Conservation (phyloP, 2,113 vertebrate species). For the Erinaceus europaeus region DNA sequence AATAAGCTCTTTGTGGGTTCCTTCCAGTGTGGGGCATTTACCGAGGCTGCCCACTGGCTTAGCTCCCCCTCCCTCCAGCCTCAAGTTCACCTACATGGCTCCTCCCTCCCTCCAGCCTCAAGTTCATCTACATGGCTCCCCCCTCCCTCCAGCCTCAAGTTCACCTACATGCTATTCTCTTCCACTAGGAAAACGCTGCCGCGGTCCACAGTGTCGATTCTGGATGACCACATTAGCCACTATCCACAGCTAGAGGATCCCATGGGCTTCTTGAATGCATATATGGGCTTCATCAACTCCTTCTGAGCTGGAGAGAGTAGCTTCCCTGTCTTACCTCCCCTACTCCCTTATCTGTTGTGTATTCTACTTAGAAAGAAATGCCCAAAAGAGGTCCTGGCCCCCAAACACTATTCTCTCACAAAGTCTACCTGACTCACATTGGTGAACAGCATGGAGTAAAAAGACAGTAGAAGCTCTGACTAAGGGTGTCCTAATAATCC, state of each 20-base stretch:
- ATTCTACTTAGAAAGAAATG: slow-evolving; percentile 64
- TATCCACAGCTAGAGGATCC: slow-evolving; percentile 98
- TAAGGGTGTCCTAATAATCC: neutral
- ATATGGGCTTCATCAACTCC: slow-evolving; percentile 96
- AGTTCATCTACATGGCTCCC: too few relatives aligned
- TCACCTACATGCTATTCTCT: slow-evolving; percentile 65
- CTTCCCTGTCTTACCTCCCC: slow-evolving; percentile 48
- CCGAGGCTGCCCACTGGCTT: slow-evolving; percentile 59
- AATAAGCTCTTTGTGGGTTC: slow-evolving; percentile 30
- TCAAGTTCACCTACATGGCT: slow-evolving; percentile 59
- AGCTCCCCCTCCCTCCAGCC: slow-evolving; percentile 45
- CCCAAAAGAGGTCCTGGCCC: slow-evolving; percentile 66
- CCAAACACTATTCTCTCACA: slow-evolving; percentile 42
- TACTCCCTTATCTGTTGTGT: neutral
- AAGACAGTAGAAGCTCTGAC: slow-evolving; percentile 5
- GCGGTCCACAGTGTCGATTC: slow-evolving; percentile 88
- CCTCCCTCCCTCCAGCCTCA: slow-evolving; percentile 81
- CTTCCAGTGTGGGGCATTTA: slow-evolving; percentile 38
- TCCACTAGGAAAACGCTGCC: slow-evolving; percentile 87
- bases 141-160: slow-evolving; percentile 48
- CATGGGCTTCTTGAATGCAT: slow-evolving; percentile 91
- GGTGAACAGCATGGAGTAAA: slow-evolving; percentile 39
- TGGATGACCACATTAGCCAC: slow-evolving; percentile 96
- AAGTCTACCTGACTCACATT: slow-evolving; percentile 43
- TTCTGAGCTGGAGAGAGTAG: slow-evolving; percentile 85